Evolutionary conservation across 2,888 invertebrate genomes (phyloP).

Genomic region (Lysandra coridon): DNA sequence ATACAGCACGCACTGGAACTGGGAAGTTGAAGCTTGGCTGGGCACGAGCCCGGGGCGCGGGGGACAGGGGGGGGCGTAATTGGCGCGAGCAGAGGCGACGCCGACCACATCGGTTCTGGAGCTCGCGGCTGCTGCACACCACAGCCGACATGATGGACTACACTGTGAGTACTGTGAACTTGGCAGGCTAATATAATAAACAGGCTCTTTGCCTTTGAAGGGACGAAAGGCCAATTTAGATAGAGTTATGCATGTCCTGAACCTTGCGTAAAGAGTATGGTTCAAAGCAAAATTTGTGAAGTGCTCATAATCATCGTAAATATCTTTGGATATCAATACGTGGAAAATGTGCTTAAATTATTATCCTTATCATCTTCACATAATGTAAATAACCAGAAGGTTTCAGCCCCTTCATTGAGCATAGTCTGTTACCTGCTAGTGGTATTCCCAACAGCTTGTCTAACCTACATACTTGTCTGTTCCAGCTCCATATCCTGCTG

Average conservation of each 20-base stretch:
- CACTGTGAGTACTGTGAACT: constrained; percentile 36
- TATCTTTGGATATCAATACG: too few relatives aligned
- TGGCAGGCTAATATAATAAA: not conserved
- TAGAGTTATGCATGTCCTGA: not conserved
- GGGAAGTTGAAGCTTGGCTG: constrained; percentile 13
- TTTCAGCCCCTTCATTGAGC: too few relatives aligned
- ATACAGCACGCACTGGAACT: constrained; percentile 10
- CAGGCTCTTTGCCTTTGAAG: not conserved
- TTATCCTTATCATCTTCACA: too few relatives aligned
- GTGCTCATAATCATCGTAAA: too few relatives aligned
- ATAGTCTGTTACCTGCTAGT: too few relatives aligned
- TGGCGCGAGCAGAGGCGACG: constrained; percentile 35
- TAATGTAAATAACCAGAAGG: too few relatives aligned
- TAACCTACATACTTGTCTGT: not conserved
- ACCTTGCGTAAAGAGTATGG: not conserved
- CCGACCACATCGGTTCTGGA: constrained; percentile 33
- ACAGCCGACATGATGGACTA: constrained; percentile 39
- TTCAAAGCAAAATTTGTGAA: not conserved
- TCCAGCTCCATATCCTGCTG: constrained; percentile 53
- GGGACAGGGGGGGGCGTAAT: constrained; percentile 23
- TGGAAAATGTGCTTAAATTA: too few relatives aligned
- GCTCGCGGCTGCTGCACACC: constrained; percentile 27
- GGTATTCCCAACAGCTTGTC: not conserved
- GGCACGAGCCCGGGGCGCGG: not conserved
- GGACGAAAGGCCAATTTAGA: not conserved